Evolutionary conservation across 1,140 invertebrate species (phyloP).

Genomic region (Ostrea denselamellosa): DNA sequence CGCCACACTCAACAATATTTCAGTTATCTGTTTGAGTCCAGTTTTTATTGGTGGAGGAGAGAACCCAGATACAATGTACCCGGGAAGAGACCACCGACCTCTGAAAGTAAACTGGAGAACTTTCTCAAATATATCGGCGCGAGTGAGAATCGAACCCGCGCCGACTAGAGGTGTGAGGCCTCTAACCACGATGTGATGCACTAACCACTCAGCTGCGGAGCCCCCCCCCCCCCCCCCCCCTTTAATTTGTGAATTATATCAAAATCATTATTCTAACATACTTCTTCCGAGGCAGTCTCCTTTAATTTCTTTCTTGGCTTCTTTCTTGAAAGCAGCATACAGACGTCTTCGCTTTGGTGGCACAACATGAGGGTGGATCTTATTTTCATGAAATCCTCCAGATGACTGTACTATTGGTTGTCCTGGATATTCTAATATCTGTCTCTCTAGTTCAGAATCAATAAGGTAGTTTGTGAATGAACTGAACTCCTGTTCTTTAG

Average conservation of each 20-base stretch:
- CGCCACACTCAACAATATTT: too few relatives aligned
- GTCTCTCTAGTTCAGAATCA: not conserved
- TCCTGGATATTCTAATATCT: not conserved
- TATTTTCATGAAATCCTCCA: not conserved
- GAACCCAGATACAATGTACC: too few relatives aligned
- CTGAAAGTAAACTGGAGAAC: too few relatives aligned
- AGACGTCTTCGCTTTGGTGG: not conserved
- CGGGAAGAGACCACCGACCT: too few relatives aligned
- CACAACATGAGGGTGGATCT: not conserved
- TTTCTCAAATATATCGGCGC: too few relatives aligned
- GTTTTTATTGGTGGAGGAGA: too few relatives aligned
- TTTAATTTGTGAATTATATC: not conserved
- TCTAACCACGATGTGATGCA: too few relatives aligned
- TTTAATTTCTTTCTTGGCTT: not conserved
- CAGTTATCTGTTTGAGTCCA: too few relatives aligned
- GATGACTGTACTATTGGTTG: not conserved
- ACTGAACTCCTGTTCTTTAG: not conserved
- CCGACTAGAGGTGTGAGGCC: too few relatives aligned
- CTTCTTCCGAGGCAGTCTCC: not conserved
- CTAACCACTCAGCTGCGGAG: too few relatives aligned
- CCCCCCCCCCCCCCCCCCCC: too few relatives aligned
- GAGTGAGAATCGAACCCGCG: too few relatives aligned
- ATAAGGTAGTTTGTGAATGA: not conserved
- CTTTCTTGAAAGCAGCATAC: slow-evolving; percentile 10
- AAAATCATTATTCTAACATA: not conserved